phyloP scores from a whole-genome alignment of 2,797 vertebrate species.

The Premnoplex brunnescens region DNA sequence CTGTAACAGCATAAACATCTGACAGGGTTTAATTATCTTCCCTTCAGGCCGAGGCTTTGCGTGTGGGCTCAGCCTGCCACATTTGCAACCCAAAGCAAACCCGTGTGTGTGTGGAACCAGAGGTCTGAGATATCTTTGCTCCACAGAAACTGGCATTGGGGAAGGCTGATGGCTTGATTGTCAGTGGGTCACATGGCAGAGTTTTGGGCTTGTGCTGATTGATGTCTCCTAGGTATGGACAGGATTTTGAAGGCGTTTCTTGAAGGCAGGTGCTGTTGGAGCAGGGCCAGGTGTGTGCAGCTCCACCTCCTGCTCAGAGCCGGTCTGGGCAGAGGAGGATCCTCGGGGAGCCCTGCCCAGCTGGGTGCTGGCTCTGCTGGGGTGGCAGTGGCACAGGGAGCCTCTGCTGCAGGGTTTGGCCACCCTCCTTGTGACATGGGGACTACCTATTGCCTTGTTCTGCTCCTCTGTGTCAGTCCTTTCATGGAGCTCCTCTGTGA shows the following conservation, averaged over 20 bases:
- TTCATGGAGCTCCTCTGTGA: neutral
- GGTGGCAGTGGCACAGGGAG: neutral
- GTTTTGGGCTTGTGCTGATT: neutral
- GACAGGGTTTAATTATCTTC: neutral
- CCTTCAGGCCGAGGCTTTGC: no score
- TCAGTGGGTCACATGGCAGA: neutral
- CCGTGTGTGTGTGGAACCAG: neutral
- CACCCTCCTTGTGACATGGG: neutral
- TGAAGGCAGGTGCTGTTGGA: rapidly evolving
- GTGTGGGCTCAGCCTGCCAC: neutral
- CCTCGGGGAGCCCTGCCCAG: neutral
- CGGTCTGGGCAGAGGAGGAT: neutral
- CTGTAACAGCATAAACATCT: neutral
- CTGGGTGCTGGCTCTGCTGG: neutral
- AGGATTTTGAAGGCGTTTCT: neutral
- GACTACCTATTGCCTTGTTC: rapidly evolving
- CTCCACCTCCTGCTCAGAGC: neutral
- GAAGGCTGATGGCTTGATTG: neutral
- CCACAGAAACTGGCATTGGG: rapidly evolving
- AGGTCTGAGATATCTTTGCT: neutral
- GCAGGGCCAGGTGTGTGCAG: neutral
- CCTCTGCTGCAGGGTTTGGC: neutral
- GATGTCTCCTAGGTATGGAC: rapidly evolving
- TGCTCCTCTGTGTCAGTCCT: neutral
- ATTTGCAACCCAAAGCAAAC: neutral